phyloP scores from a whole-genome alignment of 92 coral and sea anemone genomes.

The Heteractis magnifica region DNA sequence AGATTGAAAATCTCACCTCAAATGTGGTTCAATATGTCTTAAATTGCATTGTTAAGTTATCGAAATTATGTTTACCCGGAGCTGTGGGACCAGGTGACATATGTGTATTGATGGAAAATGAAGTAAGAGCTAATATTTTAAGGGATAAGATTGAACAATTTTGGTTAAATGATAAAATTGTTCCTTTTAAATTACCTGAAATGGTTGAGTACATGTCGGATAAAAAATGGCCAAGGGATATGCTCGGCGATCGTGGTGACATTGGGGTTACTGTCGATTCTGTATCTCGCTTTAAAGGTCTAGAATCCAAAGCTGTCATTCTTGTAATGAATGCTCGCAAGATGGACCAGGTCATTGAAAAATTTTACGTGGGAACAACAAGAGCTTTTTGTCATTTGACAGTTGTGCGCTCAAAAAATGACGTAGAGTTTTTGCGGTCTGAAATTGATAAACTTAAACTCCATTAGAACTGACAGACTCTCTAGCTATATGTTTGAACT shows the following conservation, averaged over 20 bases:
- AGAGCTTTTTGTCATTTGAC: conserved; percentile 15
- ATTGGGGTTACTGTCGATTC: conserved; percentile 24
- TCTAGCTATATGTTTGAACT: no score
- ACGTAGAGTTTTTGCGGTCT: not conserved
- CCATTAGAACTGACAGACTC: no score
- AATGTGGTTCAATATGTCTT: not conserved
- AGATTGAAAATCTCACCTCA: not conserved
- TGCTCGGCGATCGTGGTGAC: not conserved
- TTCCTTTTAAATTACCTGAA: not conserved
- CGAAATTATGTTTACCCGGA: not conserved
- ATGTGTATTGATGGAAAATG: conserved; percentile 15
- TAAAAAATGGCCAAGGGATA: not conserved
- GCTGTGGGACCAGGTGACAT: conserved; percentile 7
- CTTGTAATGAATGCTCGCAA: not conserved
- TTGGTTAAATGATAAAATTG: not conserved
- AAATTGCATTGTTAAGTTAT: not conserved
- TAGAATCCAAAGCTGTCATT: conserved; percentile 29
- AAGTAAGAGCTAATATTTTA: not conserved
- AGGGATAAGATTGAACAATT: not conserved
- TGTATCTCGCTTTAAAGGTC: conserved; percentile 18
- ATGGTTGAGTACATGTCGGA: not conserved
- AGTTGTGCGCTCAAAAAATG: not conserved
- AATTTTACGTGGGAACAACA: conserved; percentile 15
- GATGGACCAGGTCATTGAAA: not conserved
- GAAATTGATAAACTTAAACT: not conserved